Evolutionary conservation across 2,113 vertebrate species (phyloP).

Genomic region (Xyrauchen texanus): DNA sequence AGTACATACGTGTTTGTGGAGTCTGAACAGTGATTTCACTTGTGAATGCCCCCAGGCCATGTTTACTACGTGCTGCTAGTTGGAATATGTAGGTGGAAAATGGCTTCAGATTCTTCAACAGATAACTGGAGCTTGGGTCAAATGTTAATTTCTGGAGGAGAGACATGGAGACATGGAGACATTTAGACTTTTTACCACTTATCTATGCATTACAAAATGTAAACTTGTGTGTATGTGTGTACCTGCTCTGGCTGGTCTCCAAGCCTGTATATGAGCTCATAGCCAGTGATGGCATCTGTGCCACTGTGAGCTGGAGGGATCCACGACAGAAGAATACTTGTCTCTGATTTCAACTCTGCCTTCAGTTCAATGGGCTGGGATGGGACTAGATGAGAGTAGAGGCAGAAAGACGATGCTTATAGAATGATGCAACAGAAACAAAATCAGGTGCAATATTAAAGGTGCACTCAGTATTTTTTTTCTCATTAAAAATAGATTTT

Average conservation of each 20-base stretch:
- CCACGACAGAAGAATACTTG: slow-evolving; percentile 94
- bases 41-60: slow-evolving; percentile 94
- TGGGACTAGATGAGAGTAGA: slow-evolving; percentile 77
- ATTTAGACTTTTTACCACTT: neutral
- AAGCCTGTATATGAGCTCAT: slow-evolving; percentile 90
- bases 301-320: slow-evolving; percentile 85
- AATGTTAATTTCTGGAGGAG: slow-evolving; percentile 84
- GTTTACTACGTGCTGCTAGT: slow-evolving; percentile 90
- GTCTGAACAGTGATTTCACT: slow-evolving; percentile 92
- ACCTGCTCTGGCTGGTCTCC: slow-evolving; percentile 92
- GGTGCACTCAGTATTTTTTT: no score
- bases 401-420: slow-evolving; percentile 4
- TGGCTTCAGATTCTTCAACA: slow-evolving; percentile 90
- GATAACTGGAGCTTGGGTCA: slow-evolving; percentile 86
- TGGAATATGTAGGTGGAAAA: slow-evolving; percentile 95
- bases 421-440: slow-evolving; percentile 1
- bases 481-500: no score
- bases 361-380: slow-evolving; percentile 96
- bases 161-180: slow-evolving; percentile 6
- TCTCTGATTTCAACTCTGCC: slow-evolving; percentile 96
- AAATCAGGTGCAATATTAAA: neutral
- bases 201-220: neutral
- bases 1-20: slow-evolving; percentile 95
- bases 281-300: slow-evolving; percentile 89
- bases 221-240: neutral